Conservation (phyloP, 2,797 vertebrate genomes). For the Gastrophryne carolinensis region DNA sequence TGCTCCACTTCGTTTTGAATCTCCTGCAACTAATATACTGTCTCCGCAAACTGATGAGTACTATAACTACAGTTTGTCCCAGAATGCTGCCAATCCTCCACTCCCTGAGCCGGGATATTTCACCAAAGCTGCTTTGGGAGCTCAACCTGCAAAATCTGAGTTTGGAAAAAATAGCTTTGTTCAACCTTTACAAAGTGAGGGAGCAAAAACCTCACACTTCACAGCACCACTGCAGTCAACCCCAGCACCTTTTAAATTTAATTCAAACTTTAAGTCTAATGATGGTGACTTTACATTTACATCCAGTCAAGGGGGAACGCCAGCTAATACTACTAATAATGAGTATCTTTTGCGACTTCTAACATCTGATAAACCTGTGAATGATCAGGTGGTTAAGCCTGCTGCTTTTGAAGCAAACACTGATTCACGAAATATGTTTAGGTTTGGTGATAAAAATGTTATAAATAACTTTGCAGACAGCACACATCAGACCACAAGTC, state of each 20-base stretch:
- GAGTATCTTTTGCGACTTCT: slow-evolving; percentile 90
- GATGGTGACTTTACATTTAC: slow-evolving; percentile 96
- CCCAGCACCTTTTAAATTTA: slow-evolving; percentile 87
- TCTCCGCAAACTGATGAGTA: slow-evolving; percentile 92
- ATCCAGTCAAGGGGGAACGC: slow-evolving; percentile 68
- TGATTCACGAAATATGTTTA: slow-evolving; percentile 75
- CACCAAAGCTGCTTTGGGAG: slow-evolving; percentile 80
- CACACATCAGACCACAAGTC: slow-evolving; percentile 60
- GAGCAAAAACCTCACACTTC: slow-evolving; percentile 76
- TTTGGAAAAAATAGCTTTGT: slow-evolving; percentile 83
- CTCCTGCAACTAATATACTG: slow-evolving; percentile 82
- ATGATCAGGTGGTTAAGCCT: slow-evolving; percentile 73
- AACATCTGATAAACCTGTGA: slow-evolving; percentile 83
- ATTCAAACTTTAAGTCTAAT: slow-evolving; percentile 95
- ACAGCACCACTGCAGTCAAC: slow-evolving; percentile 60
- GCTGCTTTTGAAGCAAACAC: slow-evolving; percentile 61
- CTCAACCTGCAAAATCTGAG: slow-evolving; percentile 77
- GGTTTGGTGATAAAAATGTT: slow-evolving; percentile 77
- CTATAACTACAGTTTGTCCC: slow-evolving; percentile 81
- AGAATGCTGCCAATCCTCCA: slow-evolving; percentile 83
- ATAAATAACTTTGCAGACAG: slow-evolving; percentile 72
- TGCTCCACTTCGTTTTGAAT: slow-evolving; percentile 86
- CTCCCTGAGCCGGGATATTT: slow-evolving; percentile 97
- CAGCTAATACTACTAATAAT: slow-evolving; percentile 58
- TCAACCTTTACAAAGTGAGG: slow-evolving; percentile 76